phyloP scores from a whole-genome alignment of 2,888 invertebrate species.

The Frankliniella intonsa region DNA sequence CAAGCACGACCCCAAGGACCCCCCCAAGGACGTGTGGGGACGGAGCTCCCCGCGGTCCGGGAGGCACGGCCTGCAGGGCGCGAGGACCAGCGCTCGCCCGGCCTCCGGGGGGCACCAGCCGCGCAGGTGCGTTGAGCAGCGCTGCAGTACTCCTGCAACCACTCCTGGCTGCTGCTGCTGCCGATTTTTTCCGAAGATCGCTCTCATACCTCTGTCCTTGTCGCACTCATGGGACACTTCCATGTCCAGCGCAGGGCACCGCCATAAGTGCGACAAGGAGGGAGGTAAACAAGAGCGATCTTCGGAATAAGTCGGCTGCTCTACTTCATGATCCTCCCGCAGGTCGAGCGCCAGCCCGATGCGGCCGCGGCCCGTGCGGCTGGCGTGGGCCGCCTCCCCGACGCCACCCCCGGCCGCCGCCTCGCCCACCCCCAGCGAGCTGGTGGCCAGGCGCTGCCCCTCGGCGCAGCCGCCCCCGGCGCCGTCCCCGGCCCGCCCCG shows the following conservation, averaged over 20 bases:
- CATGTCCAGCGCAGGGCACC: no score
- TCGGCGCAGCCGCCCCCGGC: background rate
- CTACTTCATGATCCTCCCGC: background rate
- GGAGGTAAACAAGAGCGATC: no score
- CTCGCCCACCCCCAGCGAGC: background rate
- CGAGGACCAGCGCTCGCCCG: background rate
- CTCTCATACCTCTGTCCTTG: background rate
- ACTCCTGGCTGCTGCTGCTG: no score
- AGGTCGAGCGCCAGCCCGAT: slow-evolving; percentile 16
- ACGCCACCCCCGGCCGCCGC: background rate
- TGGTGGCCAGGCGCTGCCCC: background rate
- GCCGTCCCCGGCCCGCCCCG: background rate
- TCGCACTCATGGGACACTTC: no score
- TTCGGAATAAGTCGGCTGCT: background rate
- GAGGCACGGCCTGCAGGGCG: background rate
- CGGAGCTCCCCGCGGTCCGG: background rate
- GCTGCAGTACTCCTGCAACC: background rate
- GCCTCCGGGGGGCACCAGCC: background rate
- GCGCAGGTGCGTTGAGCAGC: background rate
- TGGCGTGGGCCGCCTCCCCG: background rate
- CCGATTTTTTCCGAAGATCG: no score
- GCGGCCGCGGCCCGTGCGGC: slow-evolving; percentile 5
- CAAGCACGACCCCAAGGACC: background rate
- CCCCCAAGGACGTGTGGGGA: background rate
- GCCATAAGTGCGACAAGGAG: no score